Evolutionary conservation across 2,888 invertebrate genomes (phyloP), one percentile per base, ranked within the genome.

Genomic region (Drosophila aldrichi): DNA sequence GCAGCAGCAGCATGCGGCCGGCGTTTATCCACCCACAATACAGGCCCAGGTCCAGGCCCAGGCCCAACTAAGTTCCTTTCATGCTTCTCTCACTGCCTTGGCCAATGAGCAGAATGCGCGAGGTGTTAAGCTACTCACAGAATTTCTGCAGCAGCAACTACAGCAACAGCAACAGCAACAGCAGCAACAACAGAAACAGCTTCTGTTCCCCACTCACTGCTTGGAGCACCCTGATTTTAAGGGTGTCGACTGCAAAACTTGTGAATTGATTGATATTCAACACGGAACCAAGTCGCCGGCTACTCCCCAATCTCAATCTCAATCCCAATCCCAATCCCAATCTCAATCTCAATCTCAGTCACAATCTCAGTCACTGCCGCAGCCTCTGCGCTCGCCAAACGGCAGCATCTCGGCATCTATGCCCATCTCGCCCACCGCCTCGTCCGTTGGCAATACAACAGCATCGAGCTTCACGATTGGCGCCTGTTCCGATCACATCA

Each of bases 401-500:
- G 57, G 66, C 5, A 56, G 66, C 14, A n/a, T 58, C 14, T 57
- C 71, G 6, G 43, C 71, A 0, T 66, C 76, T 22, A 69, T 84
- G 65, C 64, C 90, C 22, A 81, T 78, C 52, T 82, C 86, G 46
- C 88, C 86, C 20, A 73, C 70, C 48, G 68, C 90, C 10, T 84
- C 90, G 16, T 82, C 90, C 3, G 82, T 74, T 20, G 84, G 88
- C 12, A 90, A 73, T 36, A 41, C 82, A 7, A 32, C 75, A 38
- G 69, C 87, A 6, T 83, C 92, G 2, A 93, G 92, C 70, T 93
- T 97, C 74, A 97, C 97, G 91, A 97, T 97, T 93, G 97, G 97
- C 48, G 97, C 98, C 43, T 98, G 98, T 93, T 97, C 98, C 29
- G 98, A 98, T 90, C 98, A 98, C 93, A 96, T 98, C 79, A 98